These are phyloP conservation scores for Heliconius hortense DNA, from an alignment of 2,888 invertebrate genomes.

Conservation along the genomic window DNA sequence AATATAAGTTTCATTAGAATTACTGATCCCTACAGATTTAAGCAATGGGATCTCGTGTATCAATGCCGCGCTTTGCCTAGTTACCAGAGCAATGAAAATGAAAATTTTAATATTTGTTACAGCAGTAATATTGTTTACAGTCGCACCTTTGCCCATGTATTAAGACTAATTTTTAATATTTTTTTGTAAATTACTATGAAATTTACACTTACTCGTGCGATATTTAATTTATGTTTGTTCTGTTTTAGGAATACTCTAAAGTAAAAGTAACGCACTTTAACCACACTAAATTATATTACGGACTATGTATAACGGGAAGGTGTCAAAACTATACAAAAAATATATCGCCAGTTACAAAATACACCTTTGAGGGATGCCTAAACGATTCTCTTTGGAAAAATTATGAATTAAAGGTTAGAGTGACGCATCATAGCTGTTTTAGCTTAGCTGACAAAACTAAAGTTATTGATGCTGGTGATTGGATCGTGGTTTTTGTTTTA, in stretches of 20 bases:
- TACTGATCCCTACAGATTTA: too few species aligned
- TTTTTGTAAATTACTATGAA: too few species aligned
- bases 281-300: constrained; percentile 65
- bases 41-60: too few species aligned
- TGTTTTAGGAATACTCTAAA: constrained; percentile 61
- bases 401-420: constrained; percentile 55
- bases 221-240: neutral
- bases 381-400: constrained; percentile 57
- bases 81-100: too few species aligned
- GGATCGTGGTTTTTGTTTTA: constrained; percentile 55
- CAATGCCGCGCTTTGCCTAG: too few species aligned
- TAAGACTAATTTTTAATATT: too few species aligned
- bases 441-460: constrained; percentile 43
- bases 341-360: constrained; percentile 46
- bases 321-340: constrained; percentile 49
- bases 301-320: constrained; percentile 58
- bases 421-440: constrained; percentile 40
- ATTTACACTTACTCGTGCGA: too few species aligned
- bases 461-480: constrained; percentile 54
- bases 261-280: constrained; percentile 64
- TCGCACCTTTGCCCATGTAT: too few species aligned
- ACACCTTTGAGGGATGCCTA: constrained; percentile 59
- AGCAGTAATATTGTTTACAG: too few species aligned
- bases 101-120: too few species aligned
- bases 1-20: too few species aligned